Percentiles rank a stretch among this genome's conserved stretches.
These are phyloP conservation scores for Anthoscopus minutus DNA, from an alignment of 2,113 vertebrate species.

Conservation along the genomic window DNA sequence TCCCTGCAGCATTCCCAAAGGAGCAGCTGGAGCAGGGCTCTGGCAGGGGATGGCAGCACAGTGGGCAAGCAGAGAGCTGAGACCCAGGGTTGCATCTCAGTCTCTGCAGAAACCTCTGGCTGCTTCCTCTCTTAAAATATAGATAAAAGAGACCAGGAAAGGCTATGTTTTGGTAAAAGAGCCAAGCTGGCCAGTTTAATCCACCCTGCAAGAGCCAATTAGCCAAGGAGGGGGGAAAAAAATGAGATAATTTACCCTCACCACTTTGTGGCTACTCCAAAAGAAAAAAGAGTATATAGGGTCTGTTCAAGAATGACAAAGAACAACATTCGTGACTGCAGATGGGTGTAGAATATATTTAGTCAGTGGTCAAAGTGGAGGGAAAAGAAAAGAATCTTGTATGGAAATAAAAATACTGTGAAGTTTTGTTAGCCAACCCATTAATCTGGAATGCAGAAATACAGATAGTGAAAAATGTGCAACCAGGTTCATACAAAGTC, in stretches of 20 bases:
- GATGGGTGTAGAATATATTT: constrained; percentile 39
- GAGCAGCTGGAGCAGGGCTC: background rate
- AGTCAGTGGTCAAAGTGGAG: constrained; percentile 39
- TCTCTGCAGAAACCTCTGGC: background rate
- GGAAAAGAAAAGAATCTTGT: constrained; percentile 4
- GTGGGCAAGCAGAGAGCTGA: background rate
- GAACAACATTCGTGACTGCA: constrained; percentile 47
- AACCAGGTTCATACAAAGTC: background rate
- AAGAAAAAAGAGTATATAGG: constrained; percentile 17
- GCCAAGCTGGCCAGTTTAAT: background rate
- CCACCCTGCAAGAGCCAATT: constrained; percentile 17
- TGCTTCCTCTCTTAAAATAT: background rate
- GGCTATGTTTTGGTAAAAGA: background rate
- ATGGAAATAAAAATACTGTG: constrained; percentile 55
- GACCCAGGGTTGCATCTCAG: fast-evolving
- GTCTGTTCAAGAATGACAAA: constrained; percentile 44
- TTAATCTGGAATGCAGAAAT: constrained; percentile 44
- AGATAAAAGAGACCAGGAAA: background rate
- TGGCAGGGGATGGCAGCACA: background rate
- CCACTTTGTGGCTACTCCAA: constrained; percentile 41
- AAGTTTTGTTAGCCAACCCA: constrained; percentile 41
- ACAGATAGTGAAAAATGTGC: constrained; percentile 42
- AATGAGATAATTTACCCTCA: constrained; percentile 37
- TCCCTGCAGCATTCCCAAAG: fast-evolving
- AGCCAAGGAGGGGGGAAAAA: background rate